phyloP scores from a whole-genome alignment of 2,888 invertebrate species.

The Fragum sueziense region DNA sequence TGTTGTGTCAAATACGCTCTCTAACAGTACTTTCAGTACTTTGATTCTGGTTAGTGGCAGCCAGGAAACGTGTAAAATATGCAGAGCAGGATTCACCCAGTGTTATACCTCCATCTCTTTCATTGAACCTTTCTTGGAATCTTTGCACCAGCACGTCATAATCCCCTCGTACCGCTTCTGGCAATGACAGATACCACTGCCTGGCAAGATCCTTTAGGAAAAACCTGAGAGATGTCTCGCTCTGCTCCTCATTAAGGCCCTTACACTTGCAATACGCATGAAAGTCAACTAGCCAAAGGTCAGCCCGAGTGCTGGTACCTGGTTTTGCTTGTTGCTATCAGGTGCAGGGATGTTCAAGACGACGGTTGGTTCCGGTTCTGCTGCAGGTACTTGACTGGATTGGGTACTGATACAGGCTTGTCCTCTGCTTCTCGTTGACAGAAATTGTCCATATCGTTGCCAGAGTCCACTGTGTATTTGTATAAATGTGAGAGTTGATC shows the following conservation, averaged over 20 bases:
- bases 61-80: too few species aligned
- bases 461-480: too few species aligned
- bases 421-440: background rate
- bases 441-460: too few species aligned
- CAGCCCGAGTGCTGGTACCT: background rate
- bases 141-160: too few species aligned
- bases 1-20: too few species aligned
- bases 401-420: background rate
- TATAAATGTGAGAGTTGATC: too few species aligned
- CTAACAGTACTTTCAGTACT: too few species aligned
- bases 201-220: constrained; percentile 15
- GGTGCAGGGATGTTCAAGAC: background rate
- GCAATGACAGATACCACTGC: constrained; percentile 25
- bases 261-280: background rate
- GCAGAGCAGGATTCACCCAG: too few species aligned
- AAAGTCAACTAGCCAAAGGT: background rate
- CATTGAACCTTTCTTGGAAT: too few species aligned
- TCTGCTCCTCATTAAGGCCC: background rate
- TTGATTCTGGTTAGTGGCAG: too few species aligned
- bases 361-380: background rate
- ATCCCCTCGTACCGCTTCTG: background rate
- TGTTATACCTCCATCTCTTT: too few species aligned
- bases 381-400: background rate
- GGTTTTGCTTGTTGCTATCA: background rate
- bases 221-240: background rate